Evolutionary conservation across 2,888 invertebrate genomes (phyloP).

Genomic region (Patella ulyssiponensis): DNA sequence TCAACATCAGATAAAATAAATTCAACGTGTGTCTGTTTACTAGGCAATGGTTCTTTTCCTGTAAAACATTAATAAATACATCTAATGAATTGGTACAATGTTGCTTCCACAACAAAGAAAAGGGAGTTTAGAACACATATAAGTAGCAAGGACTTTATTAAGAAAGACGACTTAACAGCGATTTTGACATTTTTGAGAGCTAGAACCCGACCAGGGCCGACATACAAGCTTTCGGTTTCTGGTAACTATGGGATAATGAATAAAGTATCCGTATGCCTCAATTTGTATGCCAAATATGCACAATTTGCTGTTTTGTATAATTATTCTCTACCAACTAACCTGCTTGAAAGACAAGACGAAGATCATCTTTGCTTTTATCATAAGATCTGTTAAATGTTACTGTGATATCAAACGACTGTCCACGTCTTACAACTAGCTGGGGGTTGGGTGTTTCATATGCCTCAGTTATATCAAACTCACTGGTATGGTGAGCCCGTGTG

Average conservation of each 20-base stretch:
- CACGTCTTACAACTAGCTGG: conserved; percentile 81
- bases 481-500: conserved; percentile 80
- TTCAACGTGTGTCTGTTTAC: conserved; percentile 54
- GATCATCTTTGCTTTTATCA: conserved; percentile 81
- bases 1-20: conserved; percentile 56
- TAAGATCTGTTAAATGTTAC: conserved; percentile 83
- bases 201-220: too few species aligned
- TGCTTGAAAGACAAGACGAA: conserved; percentile 84
- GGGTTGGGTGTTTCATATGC: conserved; percentile 73
- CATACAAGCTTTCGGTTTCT: too few species aligned
- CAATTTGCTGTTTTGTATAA: too few species aligned
- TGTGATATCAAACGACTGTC: conserved; percentile 81
- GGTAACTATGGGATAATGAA: too few species aligned
- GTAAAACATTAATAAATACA: background rate
- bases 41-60: conserved; percentile 53
- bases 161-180: too few species aligned
- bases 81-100: background rate
- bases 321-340: conserved; percentile 37
- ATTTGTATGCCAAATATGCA: too few species aligned
- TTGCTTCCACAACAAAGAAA: background rate
- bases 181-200: too few species aligned
- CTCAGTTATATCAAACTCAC: conserved; percentile 76
- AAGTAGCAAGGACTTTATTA: too few species aligned
- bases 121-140: background rate
- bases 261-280: too few species aligned